phyloP scores from a whole-genome alignment of 2,888 invertebrate genomes.

The Lasioglossum oenotherae region DNA sequence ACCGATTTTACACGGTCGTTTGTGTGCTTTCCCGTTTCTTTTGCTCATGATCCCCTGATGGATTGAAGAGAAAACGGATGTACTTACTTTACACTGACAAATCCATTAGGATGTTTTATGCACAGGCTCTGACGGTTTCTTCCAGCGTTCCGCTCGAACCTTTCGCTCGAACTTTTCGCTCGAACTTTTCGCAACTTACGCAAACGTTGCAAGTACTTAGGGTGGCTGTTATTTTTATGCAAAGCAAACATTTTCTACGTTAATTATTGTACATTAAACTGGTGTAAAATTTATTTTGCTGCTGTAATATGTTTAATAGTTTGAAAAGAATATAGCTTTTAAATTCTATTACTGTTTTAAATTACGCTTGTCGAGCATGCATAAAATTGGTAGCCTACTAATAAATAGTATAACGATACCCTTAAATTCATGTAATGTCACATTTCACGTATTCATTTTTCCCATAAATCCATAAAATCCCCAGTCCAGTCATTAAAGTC shows the following conservation, averaged over 20 bases:
- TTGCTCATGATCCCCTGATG: neutral
- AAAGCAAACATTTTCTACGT: neutral
- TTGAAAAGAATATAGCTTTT: neutral
- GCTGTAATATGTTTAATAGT: neutral
- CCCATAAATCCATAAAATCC: neutral
- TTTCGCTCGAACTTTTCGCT: no score
- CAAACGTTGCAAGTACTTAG: neutral
- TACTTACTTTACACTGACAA: constrained; percentile 8
- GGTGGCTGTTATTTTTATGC: neutral
- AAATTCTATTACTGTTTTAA: neutral
- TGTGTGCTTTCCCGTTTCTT: neutral
- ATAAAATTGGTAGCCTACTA: neutral
- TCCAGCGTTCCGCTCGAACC: neutral
- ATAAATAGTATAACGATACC: neutral
- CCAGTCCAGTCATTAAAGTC: neutral
- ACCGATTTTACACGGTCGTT: constrained; percentile 14
- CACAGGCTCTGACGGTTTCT: neutral
- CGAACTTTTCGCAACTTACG: no score
- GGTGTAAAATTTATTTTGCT: neutral
- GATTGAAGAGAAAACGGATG: neutral
- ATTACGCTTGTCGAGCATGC: no score
- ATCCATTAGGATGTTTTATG: neutral
- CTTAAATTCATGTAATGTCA: neutral
- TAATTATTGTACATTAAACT: neutral
- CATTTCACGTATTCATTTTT: neutral